Evolutionary conservation across 2,797 vertebrate species (phyloP), one percentile per base, ranked within the genome.

Genomic region (Cynopterus sphinx): DNA sequence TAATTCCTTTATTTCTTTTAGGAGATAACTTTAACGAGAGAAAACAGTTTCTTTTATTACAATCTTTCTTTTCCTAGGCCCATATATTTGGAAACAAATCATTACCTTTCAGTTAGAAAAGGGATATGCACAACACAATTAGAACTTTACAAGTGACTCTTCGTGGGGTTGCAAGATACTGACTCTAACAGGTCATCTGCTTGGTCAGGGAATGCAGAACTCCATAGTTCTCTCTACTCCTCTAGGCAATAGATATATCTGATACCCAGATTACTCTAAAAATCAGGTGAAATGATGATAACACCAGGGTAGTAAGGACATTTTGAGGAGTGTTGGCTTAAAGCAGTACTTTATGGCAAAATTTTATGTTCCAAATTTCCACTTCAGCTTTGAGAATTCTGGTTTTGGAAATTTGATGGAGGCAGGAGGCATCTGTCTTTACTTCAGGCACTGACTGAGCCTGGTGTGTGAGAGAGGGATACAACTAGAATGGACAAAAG

Each of bases 1-100:
- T 15, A 95, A 92, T 94, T 93, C 55, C 39, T 90, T 94, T 87
- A 31, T 73, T 49, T 49, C 91, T 93, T 95, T 85, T 53, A 95
- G 82, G 65, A 90, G 65, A 95, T 61, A 81, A 81, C 11, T 57
- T 55, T 82, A 77, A 92, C 49, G 41, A 96, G 36, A 91, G 61
- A 90, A 31, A 96, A 71, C 1, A 87, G 33, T 55, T 67, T 87
- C 6, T 87, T 91, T 67, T 77, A 75, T 95, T 81, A 7, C 49
- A 90, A 3, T 26, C 53, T 87, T 79, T 94, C 49, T 82, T 63
- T 91, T 94, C 39, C 53, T 91, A 92, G 71, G 11, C 26, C 59
- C 71, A 10, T 83, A 74, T 96, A 78, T 88, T 88, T 87, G 61
- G 87, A 88, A 94, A 90, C 71, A 95, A 94, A 82, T 28, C n/a